Percentiles rank a stretch among this genome's conserved stretches.
Evolutionary conservation across 2,113 vertebrate species (phyloP).

Genomic region (Atractosteus spatula): DNA sequence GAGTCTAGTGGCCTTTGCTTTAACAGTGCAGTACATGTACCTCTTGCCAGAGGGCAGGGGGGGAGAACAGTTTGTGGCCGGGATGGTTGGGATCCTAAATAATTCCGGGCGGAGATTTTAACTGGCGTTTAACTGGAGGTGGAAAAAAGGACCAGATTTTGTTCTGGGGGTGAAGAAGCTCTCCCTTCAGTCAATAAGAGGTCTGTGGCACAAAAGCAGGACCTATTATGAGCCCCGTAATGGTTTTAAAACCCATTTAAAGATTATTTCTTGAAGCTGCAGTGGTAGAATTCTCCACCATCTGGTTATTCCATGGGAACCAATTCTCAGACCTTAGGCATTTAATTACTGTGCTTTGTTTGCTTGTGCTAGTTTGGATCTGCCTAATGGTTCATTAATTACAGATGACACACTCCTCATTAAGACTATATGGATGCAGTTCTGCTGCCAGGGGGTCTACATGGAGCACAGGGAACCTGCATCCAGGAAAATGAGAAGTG

Average conservation of each 20-base stretch:
- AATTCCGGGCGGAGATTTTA: too few relatives aligned
- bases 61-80: too few relatives aligned
- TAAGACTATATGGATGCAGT: slow-evolving; percentile 9
- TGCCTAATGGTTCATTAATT: slow-evolving; percentile 55
- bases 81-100: too few relatives aligned
- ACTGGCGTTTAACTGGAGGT: too few relatives aligned
- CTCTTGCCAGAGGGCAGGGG: too few relatives aligned
- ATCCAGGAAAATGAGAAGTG: slow-evolving; percentile 12
- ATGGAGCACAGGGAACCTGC: too few relatives aligned
- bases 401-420: slow-evolving; percentile 46
- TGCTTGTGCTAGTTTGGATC: slow-evolving; percentile 42
- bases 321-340: slow-evolving; percentile 3
- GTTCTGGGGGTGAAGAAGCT: too few relatives aligned
- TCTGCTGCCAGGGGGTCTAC: too few relatives aligned
- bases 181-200: background rate
- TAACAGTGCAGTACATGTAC: too few relatives aligned
- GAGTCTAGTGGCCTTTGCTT: too few relatives aligned
- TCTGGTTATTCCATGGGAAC: slow-evolving; percentile 20
- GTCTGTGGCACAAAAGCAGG: slow-evolving; percentile 2
- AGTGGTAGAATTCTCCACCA: slow-evolving; percentile 11
- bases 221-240: background rate
- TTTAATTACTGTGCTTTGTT: slow-evolving; percentile 29
- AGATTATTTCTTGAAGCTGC: background rate
- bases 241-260: slow-evolving; percentile 16
- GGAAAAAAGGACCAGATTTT: too few relatives aligned